Evolutionary conservation across 2,888 invertebrate genomes (phyloP).

Genomic region (Iphiclides podalirius): DNA sequence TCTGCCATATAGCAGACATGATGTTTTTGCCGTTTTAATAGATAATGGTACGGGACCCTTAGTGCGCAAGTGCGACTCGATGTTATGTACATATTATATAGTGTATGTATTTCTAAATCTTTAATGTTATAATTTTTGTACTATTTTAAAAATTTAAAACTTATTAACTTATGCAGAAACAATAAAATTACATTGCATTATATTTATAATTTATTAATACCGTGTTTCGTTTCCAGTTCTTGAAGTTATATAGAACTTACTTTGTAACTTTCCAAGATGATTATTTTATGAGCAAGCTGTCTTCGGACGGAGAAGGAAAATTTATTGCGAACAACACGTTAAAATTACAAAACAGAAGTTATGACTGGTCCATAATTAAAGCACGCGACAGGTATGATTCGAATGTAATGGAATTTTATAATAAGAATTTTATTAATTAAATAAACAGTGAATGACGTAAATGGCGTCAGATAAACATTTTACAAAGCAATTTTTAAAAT

Average conservation of each 20-base stretch:
- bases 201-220: constrained; percentile 17
- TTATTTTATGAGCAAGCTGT: constrained; percentile 19
- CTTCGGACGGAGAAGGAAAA: constrained; percentile 10
- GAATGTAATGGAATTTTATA: background rate
- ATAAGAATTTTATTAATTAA: no score
- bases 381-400: constrained; percentile 1
- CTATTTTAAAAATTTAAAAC: no score
- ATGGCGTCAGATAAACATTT: background rate
- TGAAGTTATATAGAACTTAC: constrained; percentile 17
- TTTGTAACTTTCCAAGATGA: constrained; percentile 20
- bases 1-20: no score
- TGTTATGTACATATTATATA: no score
- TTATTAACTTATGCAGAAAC: no score
- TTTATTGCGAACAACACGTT: constrained; percentile 9
- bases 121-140: no score
- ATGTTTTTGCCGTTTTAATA: no score
- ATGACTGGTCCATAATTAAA: constrained; percentile 2
- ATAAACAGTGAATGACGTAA: background rate
- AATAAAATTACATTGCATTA: constrained; percentile 14
- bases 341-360: constrained; percentile 1
- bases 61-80: no score
- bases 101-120: no score
- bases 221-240: constrained; percentile 12
- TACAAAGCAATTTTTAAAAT: constrained; percentile 10
- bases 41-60: no score